phyloP scores from a whole-genome alignment of 2,888 invertebrate species.

The Cerastis rubricosa region DNA sequence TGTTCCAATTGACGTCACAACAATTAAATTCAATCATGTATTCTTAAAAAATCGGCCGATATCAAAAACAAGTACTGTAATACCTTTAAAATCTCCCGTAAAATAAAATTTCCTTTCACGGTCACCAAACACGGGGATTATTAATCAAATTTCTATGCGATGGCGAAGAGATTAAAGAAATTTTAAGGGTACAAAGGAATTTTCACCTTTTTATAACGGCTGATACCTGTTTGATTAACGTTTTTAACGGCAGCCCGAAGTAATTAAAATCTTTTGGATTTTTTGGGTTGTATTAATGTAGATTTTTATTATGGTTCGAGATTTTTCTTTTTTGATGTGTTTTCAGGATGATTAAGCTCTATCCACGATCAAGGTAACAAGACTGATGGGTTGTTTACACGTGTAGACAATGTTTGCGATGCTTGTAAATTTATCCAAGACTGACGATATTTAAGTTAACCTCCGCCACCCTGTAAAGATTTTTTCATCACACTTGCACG shows the following conservation, averaged over 20 bases:
- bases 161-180: slow-evolving; percentile 60
- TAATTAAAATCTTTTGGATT: slow-evolving; percentile 62
- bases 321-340: not conserved
- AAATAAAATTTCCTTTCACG: slow-evolving; percentile 59
- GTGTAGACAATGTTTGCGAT: not conserved
- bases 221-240: slow-evolving; percentile 64
- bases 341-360: no score
- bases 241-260: slow-evolving; percentile 39
- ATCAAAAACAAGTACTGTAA: slow-evolving; percentile 23
- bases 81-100: slow-evolving; percentile 47
- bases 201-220: slow-evolving; percentile 57
- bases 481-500: no score
- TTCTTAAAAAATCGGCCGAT: slow-evolving; percentile 29
- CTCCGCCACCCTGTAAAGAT: no score
- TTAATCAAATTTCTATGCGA: slow-evolving; percentile 69
- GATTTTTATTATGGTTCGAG: slow-evolving; percentile 15
- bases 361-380: not conserved
- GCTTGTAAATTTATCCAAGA: not conserved
- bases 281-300: slow-evolving; percentile 22
- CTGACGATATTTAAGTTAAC: no score
- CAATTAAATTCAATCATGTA: not conserved
- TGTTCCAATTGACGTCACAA: not conserved
- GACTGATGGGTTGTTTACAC: no score
- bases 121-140: slow-evolving; percentile 65
- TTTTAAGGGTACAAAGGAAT: slow-evolving; percentile 57